Percentiles rank a stretch among this genome's conserved stretches.
Conservation (phyloP, 2,797 vertebrate species). For the Cryptoblepharus egeriae region DNA sequence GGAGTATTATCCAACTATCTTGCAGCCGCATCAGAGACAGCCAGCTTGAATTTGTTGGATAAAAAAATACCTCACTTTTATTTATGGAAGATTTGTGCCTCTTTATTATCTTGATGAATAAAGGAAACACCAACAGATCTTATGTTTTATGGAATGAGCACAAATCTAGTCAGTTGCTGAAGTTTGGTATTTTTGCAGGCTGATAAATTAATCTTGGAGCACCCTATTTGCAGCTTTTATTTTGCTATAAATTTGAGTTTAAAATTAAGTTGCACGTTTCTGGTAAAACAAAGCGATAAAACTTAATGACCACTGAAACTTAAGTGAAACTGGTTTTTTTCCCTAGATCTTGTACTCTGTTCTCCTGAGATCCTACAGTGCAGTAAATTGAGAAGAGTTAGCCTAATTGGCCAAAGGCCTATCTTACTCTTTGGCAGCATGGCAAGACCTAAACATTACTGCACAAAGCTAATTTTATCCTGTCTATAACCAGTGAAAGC, state of each 20-base stretch:
- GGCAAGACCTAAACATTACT: slow-evolving; percentile 23
- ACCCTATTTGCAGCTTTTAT: slow-evolving; percentile 61
- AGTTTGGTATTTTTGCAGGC: slow-evolving; percentile 37
- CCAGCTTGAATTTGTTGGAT: not conserved
- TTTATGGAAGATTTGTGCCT: not conserved
- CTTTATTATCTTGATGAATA: slow-evolving; percentile 27
- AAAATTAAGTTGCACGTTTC: slow-evolving; percentile 70
- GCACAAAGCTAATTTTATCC: slow-evolving; percentile 35
- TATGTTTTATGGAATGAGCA: slow-evolving; percentile 29
- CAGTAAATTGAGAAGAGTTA: slow-evolving; percentile 51
- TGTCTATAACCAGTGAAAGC: slow-evolving; percentile 43
- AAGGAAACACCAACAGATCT: not conserved
- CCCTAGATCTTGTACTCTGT: slow-evolving; percentile 36
- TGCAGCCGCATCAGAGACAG: not conserved
- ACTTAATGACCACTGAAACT: slow-evolving; percentile 63
- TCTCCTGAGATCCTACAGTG: slow-evolving; percentile 41
- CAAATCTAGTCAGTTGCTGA: slow-evolving; percentile 50
- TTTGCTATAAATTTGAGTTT: slow-evolving; percentile 66
- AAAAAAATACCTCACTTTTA: not conserved
- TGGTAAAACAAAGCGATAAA: slow-evolving; percentile 63
- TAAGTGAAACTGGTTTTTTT: slow-evolving; percentile 60
- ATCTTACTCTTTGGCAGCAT: slow-evolving; percentile 34
- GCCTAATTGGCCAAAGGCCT: slow-evolving; percentile 53
- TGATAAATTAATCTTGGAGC: slow-evolving; percentile 36
- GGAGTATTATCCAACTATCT: not conserved